These are phyloP conservation scores for Crocuta crocuta DNA, from an alignment of 2,113 vertebrate genomes.

Conservation along the genomic window DNA sequence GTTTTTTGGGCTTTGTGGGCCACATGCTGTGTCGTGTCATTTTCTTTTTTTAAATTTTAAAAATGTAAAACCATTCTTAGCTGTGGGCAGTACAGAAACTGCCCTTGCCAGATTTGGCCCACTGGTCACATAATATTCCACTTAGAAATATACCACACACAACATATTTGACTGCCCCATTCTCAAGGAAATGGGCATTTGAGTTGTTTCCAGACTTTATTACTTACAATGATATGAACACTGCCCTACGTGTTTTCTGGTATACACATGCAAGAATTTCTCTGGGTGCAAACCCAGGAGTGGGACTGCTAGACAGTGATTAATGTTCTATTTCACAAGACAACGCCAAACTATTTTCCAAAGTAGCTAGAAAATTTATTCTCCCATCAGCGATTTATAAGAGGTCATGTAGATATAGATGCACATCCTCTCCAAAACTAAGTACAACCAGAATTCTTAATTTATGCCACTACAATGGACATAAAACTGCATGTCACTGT, in stretches of 20 bases:
- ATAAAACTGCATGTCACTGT: not conserved
- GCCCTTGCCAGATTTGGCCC: not conserved
- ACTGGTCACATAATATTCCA: not conserved
- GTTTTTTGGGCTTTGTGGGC: not conserved
- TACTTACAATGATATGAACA: not conserved
- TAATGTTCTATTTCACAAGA: constrained; percentile 25
- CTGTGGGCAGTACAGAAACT: constrained; percentile 7
- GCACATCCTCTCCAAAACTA: not conserved
- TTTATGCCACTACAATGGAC: not conserved
- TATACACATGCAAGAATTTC: not conserved
- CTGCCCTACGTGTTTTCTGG: not conserved
- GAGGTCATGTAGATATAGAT: not conserved
- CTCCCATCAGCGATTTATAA: not conserved
- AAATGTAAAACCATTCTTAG: constrained; percentile 45
- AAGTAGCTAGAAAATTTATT: not conserved
- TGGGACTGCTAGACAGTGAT: not conserved
- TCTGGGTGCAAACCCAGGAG: not conserved
- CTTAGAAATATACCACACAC: not conserved
- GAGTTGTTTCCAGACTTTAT: not conserved
- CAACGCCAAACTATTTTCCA: not conserved
- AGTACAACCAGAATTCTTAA: not conserved
- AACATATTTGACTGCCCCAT: not conserved
- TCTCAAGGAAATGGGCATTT: not conserved
- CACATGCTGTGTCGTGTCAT: not conserved
- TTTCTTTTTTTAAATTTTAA: constrained; percentile 21